Base-by-base conservation (phyloP, 2,888 invertebrate species). In the Stenolophus ochropezus region DNA sequence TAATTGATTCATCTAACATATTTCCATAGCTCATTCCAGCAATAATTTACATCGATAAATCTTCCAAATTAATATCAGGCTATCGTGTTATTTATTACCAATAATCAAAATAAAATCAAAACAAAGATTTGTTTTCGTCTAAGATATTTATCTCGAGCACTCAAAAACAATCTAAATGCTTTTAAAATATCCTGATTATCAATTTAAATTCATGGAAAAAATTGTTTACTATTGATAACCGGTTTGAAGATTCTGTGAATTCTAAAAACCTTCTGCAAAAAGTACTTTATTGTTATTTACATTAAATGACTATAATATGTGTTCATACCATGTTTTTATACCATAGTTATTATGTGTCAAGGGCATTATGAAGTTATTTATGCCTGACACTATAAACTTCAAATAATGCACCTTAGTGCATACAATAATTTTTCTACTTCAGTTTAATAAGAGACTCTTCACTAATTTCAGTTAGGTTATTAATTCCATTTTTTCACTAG, bases 41-140 rank as follows among this genome's bases (percentile, higher is more conserved):
- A 61, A 61, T 61, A 61, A 61, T 61, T 61, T 25, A 61, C 61
- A 23, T 25, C 14, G 14, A 61, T 61, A 61, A 61, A 61, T 61
- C 61, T n/a, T 61, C 14, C 14, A 23, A 61, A 61, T 61, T 61
- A 61, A 61, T 61, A 61, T 21, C 1, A 16, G 33, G 33, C 33
- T 42, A 42, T 42, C 33, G 11, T 42, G 11, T 42, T 42, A 42
- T 42, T 42, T 42, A 42, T 42, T 42, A 42, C 33, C 33, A 8
- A 42, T 42, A n/a, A 42, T 42, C 33, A 42, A 42, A 42, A 42
- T 11, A 42, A 42, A 42, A 42, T 42, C 33, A 42, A 42, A 42
- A 42, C 33, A 42, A 42, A 42, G 33, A 42, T 42, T 42, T 42
- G 11, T 42, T 42, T 42, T 8, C 11, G 2, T 42, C 33, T 11